Conservation (phyloP, 2,113 vertebrate species). For the Maccullochella peelii region DNA sequence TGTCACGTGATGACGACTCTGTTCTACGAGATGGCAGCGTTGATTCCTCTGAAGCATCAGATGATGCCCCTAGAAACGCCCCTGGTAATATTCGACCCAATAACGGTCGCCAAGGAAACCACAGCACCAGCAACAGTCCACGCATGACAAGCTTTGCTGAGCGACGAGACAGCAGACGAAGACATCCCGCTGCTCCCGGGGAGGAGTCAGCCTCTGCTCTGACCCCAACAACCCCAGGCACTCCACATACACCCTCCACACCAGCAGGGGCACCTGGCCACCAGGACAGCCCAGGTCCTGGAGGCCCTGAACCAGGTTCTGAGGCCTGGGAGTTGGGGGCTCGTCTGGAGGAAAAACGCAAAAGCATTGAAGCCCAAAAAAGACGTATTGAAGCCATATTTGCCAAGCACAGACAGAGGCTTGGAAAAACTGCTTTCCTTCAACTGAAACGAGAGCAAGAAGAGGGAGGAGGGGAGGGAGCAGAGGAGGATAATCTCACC, state of each 20-base stretch:
- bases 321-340: constrained; percentile 90
- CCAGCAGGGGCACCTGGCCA: constrained; percentile 52
- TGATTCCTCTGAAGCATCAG: constrained; percentile 84
- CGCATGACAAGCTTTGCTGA: constrained; percentile 93
- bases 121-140: constrained; percentile 68
- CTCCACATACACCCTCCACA: constrained; percentile 68
- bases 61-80: constrained; percentile 73
- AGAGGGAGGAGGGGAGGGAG: constrained; percentile 63
- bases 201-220: constrained; percentile 63
- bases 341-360: constrained; percentile 92
- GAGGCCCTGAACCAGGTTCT: constrained; percentile 80
- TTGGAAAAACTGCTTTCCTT: constrained; percentile 91
- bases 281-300: constrained; percentile 77
- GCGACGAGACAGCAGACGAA: constrained; percentile 72
- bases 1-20: constrained; percentile 82
- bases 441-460: constrained; percentile 86
- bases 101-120: constrained; percentile 52
- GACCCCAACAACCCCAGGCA: constrained; percentile 70
- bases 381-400: constrained; percentile 95
- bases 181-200: constrained; percentile 71
- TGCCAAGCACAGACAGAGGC: constrained; percentile 90
- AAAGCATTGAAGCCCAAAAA: constrained; percentile 94
- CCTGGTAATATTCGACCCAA: constrained; percentile 77
- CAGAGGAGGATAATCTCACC: constrained; percentile 65
- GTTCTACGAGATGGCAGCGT: constrained; percentile 83